Evolutionary conservation across 2,888 invertebrate genomes (phyloP).

Genomic region (Sphinx pinastri): DNA sequence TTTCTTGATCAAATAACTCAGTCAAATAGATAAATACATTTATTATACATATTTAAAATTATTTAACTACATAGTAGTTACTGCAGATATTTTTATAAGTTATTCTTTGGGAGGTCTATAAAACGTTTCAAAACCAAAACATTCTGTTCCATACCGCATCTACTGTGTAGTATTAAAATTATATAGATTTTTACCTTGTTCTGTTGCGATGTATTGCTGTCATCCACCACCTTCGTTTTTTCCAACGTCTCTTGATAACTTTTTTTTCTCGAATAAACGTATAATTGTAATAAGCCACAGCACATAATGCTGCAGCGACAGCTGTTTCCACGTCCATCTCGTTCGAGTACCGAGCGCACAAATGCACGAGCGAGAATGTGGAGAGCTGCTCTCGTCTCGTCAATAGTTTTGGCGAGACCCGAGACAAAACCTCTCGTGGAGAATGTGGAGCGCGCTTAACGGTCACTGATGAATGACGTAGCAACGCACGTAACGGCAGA

Average conservation of each 20-base stretch:
- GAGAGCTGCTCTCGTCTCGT: conserved; percentile 1
- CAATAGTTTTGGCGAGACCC: neutral
- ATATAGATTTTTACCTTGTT: conserved; percentile 27
- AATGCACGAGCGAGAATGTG: neutral
- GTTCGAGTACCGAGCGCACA: too few relatives aligned
- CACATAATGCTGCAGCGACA: conserved; percentile 26
- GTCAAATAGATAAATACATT: too few relatives aligned
- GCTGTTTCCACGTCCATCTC: conserved; percentile 26
- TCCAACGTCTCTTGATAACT: conserved; percentile 28
- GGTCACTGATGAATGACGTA: too few relatives aligned
- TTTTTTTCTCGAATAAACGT: conserved; percentile 18
- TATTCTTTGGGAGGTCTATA: too few relatives aligned
- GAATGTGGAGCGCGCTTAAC: neutral
- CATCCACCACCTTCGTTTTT: conserved; percentile 22
- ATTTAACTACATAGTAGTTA: too few relatives aligned
- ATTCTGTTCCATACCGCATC: neutral
- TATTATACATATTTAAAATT: too few relatives aligned
- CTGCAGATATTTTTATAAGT: too few relatives aligned
- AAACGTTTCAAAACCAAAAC: too few relatives aligned
- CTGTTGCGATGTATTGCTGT: conserved; percentile 27
- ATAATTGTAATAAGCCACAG: conserved; percentile 16
- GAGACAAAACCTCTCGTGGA: conserved; percentile 1
- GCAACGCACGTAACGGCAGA: too few relatives aligned
- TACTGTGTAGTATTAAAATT: conserved; percentile 8
- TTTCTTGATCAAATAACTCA: too few relatives aligned